Evolutionary conservation across 92 coral and sea anemone genomes (phyloP), one percentile per base, ranked within the genome.

Genomic region (Siderastrea radians): DNA sequence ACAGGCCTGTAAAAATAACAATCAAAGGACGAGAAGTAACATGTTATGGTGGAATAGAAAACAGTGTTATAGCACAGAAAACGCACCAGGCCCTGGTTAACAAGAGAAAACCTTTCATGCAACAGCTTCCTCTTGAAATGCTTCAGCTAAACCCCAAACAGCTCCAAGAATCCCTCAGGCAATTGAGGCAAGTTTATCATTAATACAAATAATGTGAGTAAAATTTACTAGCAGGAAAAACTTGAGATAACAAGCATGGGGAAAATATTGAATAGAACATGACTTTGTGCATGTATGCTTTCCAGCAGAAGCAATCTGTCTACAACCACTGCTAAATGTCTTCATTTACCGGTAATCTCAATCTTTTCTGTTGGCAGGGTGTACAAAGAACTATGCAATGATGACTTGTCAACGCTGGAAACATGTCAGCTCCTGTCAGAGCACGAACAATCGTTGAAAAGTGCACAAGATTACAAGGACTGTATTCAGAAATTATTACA

Each of bases 21-120:
- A 12, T 83, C 6, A 19, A 51, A 52, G 86, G 86, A 7, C n/a
- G 69, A 46, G 13, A 53, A 49, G 17, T 69, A 50, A 72, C 45
- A 46, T 82, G 86, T 70, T 44, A 72, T 68, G 86, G 86, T 53
- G 86, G 86, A 10, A 82, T 82, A 53, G 77, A 68, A 50, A 67
- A 68, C 19, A 45, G 69, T 1, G 86, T 68, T 10, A 51, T 69
- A 64, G 26, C 78, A 57, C 66, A 69, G 38, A 53, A 82, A 82
- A 82, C 52, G 76, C 53, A 53, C 19, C 78, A 82, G 69, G 78
- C 74, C 46, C 61, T 82, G 51, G 84, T 70, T 17, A 79, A 74
- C 67, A 79, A 62, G 73, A 64, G 60, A 58, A 79, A 63, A 14
- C 54, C 79, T 6, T 74, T 51, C 79, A 74, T 74, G 79, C 19